Conservation (phyloP, 2,888 invertebrate genomes). For the Idaea biselata region DNA sequence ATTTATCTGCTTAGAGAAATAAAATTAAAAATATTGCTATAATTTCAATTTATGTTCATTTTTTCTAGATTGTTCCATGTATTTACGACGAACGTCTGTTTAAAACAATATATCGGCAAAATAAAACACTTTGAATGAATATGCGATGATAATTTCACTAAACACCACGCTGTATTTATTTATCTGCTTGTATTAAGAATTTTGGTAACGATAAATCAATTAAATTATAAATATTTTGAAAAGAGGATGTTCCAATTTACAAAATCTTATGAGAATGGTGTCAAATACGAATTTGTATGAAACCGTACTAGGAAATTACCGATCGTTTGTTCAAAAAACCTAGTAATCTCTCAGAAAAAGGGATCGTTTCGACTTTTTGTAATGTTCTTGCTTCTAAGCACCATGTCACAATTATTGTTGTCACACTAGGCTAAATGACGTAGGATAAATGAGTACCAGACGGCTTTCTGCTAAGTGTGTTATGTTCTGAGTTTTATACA, state of each 20-base stretch:
- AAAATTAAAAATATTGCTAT: too few relatives aligned
- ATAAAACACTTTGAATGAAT: neutral
- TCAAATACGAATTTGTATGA: neutral
- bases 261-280: neutral
- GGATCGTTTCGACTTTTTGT: too few relatives aligned
- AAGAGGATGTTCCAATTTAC: neutral
- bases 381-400: too few relatives aligned
- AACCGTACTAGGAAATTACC: too few relatives aligned
- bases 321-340: too few relatives aligned
- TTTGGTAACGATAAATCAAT: neutral
- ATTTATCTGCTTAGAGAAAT: neutral
- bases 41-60: neutral
- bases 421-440: too few relatives aligned
- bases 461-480: too few relatives aligned
- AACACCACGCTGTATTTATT: neutral
- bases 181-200: neutral
- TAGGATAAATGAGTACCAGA: too few relatives aligned
- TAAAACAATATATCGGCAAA: neutral
- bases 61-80: neutral
- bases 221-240: neutral
- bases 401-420: too few relatives aligned
- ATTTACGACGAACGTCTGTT: conserved; percentile 5
- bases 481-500: too few relatives aligned
- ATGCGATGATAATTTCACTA: neutral
- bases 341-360: too few relatives aligned